Evolutionary conservation across 2,113 vertebrate genomes (phyloP).

Genomic region (Polypterus bichir): DNA sequence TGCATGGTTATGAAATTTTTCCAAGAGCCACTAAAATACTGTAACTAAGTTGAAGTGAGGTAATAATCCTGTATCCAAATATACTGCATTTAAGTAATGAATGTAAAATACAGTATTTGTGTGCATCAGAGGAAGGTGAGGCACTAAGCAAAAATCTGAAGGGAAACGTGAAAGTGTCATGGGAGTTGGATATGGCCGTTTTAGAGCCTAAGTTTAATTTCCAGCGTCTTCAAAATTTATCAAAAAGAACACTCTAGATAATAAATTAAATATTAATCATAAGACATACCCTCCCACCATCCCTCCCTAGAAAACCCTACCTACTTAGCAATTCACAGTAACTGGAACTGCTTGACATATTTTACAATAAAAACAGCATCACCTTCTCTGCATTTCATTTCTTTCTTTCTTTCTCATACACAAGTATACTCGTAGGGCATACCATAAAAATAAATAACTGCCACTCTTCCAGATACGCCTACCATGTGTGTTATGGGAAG

Average conservation of each 20-base stretch:
- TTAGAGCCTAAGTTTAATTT: slow-evolving; percentile 48
- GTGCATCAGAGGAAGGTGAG: no score
- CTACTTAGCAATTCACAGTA: slow-evolving; percentile 30
- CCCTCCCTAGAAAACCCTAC: slow-evolving; percentile 25
- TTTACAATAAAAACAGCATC: slow-evolving; percentile 64
- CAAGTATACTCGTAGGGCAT: slow-evolving; percentile 38
- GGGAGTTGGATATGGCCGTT: slow-evolving; percentile 12
- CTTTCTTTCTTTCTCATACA: slow-evolving; percentile 29
- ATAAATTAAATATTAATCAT: slow-evolving; percentile 89
- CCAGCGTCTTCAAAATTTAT: slow-evolving; percentile 65
- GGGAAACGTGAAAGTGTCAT: no score
- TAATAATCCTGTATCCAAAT: no score
- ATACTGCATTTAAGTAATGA: no score
- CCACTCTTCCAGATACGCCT: no score
- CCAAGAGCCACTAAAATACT: no score
- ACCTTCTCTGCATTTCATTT: slow-evolving; percentile 33
- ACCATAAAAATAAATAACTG: slow-evolving; percentile 28
- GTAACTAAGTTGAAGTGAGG: no score
- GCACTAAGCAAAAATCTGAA: no score
- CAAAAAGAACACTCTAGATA: slow-evolving; percentile 63
- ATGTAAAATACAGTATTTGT: no score
- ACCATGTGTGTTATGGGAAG: no score
- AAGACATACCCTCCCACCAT: slow-evolving; percentile 51
- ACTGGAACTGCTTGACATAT: slow-evolving; percentile 43
- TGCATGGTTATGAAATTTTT: no score